Evolutionary conservation across 2,797 vertebrate species (phyloP).

Genomic region (Neosilurus hyrtlii): DNA sequence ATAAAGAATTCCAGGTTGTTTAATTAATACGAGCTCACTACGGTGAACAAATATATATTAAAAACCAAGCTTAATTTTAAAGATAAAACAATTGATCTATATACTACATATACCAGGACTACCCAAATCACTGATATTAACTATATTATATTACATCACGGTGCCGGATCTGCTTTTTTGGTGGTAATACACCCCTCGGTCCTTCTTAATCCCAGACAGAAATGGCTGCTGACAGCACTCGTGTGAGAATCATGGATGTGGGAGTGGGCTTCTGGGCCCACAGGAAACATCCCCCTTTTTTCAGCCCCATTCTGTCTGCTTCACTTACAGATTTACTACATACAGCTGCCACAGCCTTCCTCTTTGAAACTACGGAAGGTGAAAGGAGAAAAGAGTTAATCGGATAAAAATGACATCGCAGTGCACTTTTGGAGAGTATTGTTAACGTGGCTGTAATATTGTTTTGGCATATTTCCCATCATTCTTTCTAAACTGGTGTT

Average conservation of each 20-base stretch:
- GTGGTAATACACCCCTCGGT: background rate
- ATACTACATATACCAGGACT: background rate
- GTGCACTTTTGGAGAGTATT: background rate
- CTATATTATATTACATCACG: background rate
- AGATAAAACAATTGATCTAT: too few species aligned
- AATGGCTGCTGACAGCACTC: conserved; percentile 47
- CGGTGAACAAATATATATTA: too few species aligned
- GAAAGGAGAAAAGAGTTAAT: background rate
- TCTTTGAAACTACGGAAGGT: conserved; percentile 20
- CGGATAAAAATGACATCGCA: background rate
- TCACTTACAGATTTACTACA: conserved; percentile 53
- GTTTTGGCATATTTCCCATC: background rate
- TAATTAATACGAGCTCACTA: too few species aligned
- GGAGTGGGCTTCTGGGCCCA: conserved; percentile 33
- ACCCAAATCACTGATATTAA: background rate
- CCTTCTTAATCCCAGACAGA: background rate
- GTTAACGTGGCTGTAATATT: background rate
- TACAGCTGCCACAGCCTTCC: conserved; percentile 43
- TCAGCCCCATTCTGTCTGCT: conserved; percentile 50
- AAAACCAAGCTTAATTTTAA: background rate
- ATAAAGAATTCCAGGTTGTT: too few species aligned
- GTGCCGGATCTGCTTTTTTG: conserved; percentile 1
- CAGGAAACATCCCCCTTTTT: conserved; percentile 35
- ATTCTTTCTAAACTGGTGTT: background rate
- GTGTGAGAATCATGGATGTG: conserved; percentile 63